Base-by-base conservation (phyloP, 2,797 vertebrate genomes). In the Cephalopachus bancanus region DNA sequence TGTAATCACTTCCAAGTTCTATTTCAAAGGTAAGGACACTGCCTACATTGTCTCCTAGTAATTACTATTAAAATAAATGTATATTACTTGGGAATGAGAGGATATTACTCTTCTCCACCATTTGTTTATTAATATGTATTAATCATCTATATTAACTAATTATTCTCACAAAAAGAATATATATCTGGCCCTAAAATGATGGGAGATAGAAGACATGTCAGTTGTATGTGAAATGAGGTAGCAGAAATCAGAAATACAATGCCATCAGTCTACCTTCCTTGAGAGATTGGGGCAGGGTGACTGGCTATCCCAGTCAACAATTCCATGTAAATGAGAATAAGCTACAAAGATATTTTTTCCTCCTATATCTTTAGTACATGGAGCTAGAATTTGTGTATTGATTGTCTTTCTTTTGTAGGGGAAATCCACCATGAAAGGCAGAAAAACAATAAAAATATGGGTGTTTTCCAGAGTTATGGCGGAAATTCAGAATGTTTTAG, bases 51-150 rank as follows among this genome's bases (percentile, higher is more conserved):
- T 81, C n/a, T 64, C 33, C 60, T 91, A 37, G 10, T 65, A 33
- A 81, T 86, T 69, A 74, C 5, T 37, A 60, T 67, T 87, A 87
- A 74, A 87, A 89, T 83, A 84, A 76, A 37, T 80, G 26, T 60
- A 49, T 28, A 33, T 67, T 90, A 30, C 14, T 69, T 37, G 49
- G 55, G 26, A 55, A 92, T 24, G 20, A 51, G 3, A 9, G 28
- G 15, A 51, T 33, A 49, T 55, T 57, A 12, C 86, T 26, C 72
- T 78, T 62, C 55, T 59, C 37, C 64, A 24, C 15, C 14, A 79
- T 60, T 88, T 78, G 14, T 84, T 87, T 5, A 17, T 83, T 59
- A 78, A 53, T 83, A 64, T 51, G 7, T 51, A 62, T 93, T 60
- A 30, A 76, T 91, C 85, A 81, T 57, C 8, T 71, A 71, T 60